phyloP scores from a whole-genome alignment of 2,113 vertebrate genomes.

The Monopterus albus region DNA sequence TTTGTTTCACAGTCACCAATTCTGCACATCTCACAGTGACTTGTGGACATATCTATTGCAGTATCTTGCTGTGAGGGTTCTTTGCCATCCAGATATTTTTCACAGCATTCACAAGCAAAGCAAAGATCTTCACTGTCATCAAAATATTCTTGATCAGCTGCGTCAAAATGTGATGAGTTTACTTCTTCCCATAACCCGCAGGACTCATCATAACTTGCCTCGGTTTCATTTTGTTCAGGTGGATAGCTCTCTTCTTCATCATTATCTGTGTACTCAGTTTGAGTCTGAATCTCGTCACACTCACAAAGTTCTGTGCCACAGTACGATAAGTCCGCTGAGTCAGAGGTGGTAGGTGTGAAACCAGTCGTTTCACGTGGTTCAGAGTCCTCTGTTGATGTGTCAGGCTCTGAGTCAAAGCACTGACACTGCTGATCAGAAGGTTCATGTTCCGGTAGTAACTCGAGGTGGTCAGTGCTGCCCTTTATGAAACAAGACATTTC shows the following conservation, averaged over 20 bases:
- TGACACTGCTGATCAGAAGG: conserved; percentile 38
- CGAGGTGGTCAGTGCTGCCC: conserved; percentile 15
- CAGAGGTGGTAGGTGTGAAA: conserved; percentile 5
- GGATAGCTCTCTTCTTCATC: conserved; percentile 23
- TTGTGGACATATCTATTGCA: background rate
- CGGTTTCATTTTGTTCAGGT: conserved; percentile 2
- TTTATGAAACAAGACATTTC: conserved; percentile 49
- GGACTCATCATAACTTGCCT: conserved; percentile 11
- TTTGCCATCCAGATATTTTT: conserved; percentile 9
- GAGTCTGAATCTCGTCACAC: conserved; percentile 3
- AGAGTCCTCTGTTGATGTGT: conserved; percentile 44
- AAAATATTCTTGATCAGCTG: conserved; percentile 5
- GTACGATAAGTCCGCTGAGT: conserved; percentile 38
- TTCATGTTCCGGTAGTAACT: conserved; percentile 43
- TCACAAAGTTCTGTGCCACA: conserved; percentile 37
- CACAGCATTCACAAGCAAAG: conserved; percentile 26
- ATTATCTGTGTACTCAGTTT: conserved; percentile 14
- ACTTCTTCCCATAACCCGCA: conserved; percentile 14
- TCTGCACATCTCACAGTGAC: conserved; percentile 24
- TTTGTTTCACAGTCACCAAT: conserved; percentile 20
- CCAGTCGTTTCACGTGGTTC: conserved; percentile 43
- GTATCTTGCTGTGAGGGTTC: conserved; percentile 13
- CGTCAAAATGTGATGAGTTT: background rate
- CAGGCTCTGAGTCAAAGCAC: conserved; percentile 47
- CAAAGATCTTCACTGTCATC: conserved; percentile 15